A percentile compares a stretch with the other conserved stretches of the same genome.
Conservation (phyloP, 2,888 invertebrate genomes). For the Campaea margaritaria region DNA sequence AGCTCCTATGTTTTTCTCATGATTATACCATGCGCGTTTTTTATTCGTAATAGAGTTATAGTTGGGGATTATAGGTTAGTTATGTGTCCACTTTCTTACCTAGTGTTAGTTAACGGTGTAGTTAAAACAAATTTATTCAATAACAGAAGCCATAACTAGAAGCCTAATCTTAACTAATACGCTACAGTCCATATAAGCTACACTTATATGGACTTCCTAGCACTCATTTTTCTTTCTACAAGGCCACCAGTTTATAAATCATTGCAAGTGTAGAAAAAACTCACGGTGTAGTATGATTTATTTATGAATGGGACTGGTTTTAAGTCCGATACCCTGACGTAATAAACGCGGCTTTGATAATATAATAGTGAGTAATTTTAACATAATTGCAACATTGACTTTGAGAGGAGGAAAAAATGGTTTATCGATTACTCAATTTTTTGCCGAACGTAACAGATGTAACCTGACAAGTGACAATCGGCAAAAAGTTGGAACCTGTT, state of each 20-base stretch:
- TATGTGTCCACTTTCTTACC: too few relatives aligned
- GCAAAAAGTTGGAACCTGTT: neutral
- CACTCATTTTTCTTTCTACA: slow-evolving; percentile 11
- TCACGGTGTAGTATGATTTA: slow-evolving; percentile 21
- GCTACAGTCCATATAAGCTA: too few relatives aligned
- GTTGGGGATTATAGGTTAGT: too few relatives aligned
- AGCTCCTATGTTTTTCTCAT: too few relatives aligned
- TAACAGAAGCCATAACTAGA: neutral
- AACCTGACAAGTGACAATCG: neutral
- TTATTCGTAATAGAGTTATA: too few relatives aligned
- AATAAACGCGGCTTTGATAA: slow-evolving; percentile 21
- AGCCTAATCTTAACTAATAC: neutral
- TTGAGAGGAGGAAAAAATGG: slow-evolving; percentile 18
- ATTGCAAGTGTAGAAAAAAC: slow-evolving; percentile 5
- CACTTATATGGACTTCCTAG: slow-evolving; percentile 6
- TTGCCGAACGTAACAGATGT: slow-evolving; percentile 14
- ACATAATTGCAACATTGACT: slow-evolving; percentile 30
- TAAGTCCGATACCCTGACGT: slow-evolving; percentile 14
- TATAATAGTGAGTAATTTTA: slow-evolving; percentile 23
- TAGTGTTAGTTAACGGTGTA: too few relatives aligned
- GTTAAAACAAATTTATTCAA: neutral
- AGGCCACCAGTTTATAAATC: slow-evolving; percentile 17
- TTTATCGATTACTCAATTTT: slow-evolving; percentile 12
- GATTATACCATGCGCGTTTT: too few relatives aligned
- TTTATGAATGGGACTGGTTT: slow-evolving; percentile 25